These are phyloP conservation scores for Rhyacichthys aspro DNA, from an alignment of 2,797 vertebrate species.

Conservation along the genomic window DNA sequence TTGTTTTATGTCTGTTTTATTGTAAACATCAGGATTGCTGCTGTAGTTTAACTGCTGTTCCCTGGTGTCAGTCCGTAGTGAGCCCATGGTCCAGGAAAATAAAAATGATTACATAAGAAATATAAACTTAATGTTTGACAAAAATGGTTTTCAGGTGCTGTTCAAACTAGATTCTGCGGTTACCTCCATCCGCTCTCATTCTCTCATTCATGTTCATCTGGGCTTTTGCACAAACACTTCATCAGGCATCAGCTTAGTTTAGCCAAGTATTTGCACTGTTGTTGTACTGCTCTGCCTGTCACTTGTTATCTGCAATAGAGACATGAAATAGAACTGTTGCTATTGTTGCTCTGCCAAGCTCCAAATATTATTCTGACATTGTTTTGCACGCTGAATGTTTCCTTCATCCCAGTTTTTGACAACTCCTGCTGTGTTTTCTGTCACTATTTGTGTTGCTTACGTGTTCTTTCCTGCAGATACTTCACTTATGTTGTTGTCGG, in stretches of 20 bases:
- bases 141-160: too few relatives aligned
- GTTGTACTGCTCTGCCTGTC: neutral
- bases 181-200: too few relatives aligned
- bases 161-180: too few relatives aligned
- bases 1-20: too few relatives aligned
- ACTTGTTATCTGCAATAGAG: conserved; percentile 6
- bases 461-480: conserved; percentile 32
- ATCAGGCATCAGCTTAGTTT: neutral
- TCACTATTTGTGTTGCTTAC: conserved; percentile 35
- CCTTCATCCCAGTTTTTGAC: conserved; percentile 9
- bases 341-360: conserved; percentile 5
- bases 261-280: neutral
- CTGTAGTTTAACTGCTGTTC: too few relatives aligned
- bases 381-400: conserved; percentile 28
- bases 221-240: too few relatives aligned
- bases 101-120: too few relatives aligned
- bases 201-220: too few relatives aligned
- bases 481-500: conserved; percentile 29
- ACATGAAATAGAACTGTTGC: conserved; percentile 12
- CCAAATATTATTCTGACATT: conserved; percentile 11
- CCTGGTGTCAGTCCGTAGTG: too few relatives aligned
- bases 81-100: too few relatives aligned
- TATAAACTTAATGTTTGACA: too few relatives aligned
- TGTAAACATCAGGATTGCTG: too few relatives aligned
- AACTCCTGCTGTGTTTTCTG: conserved; percentile 1